Evolutionary conservation across 1,140 invertebrate genomes (phyloP).

Genomic region (Listronotus bonariensis): DNA sequence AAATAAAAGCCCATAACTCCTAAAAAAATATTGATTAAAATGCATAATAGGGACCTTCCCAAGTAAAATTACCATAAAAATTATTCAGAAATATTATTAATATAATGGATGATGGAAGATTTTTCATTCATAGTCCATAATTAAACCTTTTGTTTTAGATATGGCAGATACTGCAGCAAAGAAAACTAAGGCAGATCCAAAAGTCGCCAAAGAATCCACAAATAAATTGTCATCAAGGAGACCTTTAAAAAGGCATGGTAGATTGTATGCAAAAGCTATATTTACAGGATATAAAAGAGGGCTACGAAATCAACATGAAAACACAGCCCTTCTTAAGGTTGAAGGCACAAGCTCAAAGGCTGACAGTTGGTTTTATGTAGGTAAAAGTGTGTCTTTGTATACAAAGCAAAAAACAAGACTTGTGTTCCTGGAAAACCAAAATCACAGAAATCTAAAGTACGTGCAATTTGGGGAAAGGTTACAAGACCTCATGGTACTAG

Average conservation of each 20-base stretch:
- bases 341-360: conserved; percentile 84
- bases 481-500: conserved; percentile 96
- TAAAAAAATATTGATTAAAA: too few relatives aligned
- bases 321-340: conserved; percentile 90
- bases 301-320: conserved; percentile 95
- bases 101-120: conserved; percentile 8
- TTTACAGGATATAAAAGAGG: conserved; percentile 98
- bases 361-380: conserved; percentile 92
- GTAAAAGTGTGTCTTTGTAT: conserved; percentile 96
- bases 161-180: conserved; percentile 66
- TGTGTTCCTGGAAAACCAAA: conserved; percentile 80
- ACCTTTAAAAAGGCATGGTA: conserved; percentile 71
- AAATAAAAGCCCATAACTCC: too few relatives aligned
- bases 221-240: conserved; percentile 61
- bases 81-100: background rate
- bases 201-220: conserved; percentile 62
- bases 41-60: too few relatives aligned
- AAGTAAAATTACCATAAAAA: too few relatives aligned
- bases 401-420: conserved; percentile 93
- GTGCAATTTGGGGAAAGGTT: conserved; percentile 99
- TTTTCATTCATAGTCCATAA: background rate
- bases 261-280: conserved; percentile 94
- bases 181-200: conserved; percentile 65
- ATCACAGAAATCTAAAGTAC: conserved; percentile 80
- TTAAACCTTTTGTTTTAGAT: conserved; percentile 58